phyloP scores from a whole-genome alignment of 2,888 invertebrate genomes.

The Schizaphis graminum region DNA sequence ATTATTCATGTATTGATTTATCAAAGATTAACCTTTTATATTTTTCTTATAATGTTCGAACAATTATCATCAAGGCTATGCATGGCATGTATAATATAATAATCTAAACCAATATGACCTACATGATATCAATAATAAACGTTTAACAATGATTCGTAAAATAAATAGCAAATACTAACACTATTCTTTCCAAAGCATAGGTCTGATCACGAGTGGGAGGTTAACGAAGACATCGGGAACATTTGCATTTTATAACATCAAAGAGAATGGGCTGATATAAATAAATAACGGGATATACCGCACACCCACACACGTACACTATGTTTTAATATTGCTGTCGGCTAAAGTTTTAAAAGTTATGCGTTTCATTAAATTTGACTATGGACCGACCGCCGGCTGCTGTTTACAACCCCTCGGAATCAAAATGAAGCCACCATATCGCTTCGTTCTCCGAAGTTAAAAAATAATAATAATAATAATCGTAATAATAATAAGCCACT shows the following conservation, averaged over 20 bases:
- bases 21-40: background rate
- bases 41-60: background rate
- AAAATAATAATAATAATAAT: constrained; percentile 48
- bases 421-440: constrained; percentile 50
- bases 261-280: constrained; percentile 57
- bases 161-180: background rate
- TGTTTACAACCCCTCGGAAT: constrained; percentile 56
- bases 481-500: constrained; percentile 63
- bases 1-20: background rate
- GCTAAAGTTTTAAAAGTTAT: constrained; percentile 64
- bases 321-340: constrained; percentile 55
- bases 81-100: too few relatives aligned
- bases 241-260: constrained; percentile 64
- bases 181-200: background rate
- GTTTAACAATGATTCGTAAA: background rate
- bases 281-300: constrained; percentile 60
- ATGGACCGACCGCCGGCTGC: constrained; percentile 64
- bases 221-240: constrained; percentile 56
- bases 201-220: background rate
- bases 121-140: background rate
- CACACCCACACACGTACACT: constrained; percentile 21
- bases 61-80: background rate
- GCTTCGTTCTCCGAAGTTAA: constrained; percentile 37
- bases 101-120: too few relatives aligned
- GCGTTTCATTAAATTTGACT: constrained; percentile 65